These are phyloP conservation scores for Hypomecis atomaria DNA, from an alignment of 2,888 invertebrate species.

Conservation along the genomic window DNA sequence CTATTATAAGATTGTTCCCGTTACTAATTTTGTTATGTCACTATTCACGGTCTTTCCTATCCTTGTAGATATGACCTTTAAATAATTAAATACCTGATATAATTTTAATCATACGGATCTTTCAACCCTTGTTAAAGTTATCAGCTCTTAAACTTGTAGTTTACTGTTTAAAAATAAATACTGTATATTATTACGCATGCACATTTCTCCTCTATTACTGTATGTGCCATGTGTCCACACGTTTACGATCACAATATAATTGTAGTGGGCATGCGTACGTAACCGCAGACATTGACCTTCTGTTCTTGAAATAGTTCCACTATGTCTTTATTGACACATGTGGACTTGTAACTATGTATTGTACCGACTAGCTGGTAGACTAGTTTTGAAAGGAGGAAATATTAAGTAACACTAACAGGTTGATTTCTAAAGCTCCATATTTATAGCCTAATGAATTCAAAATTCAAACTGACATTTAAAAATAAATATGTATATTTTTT, in stretches of 20 bases:
- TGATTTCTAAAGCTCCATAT: constrained; percentile 1
- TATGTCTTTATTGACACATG: constrained; percentile 44
- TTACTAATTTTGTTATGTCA: too few relatives aligned
- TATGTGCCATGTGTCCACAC: constrained; percentile 5
- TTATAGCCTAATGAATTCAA: not conserved
- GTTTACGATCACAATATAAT: constrained; percentile 51
- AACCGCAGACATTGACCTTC: constrained; percentile 77
- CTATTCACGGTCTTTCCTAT: too few relatives aligned
- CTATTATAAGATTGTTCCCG: too few relatives aligned
- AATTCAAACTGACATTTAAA: too few relatives aligned
- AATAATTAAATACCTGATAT: too few relatives aligned
- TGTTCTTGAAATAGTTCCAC: constrained; percentile 63
- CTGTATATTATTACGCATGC: too few relatives aligned
- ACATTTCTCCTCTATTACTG: constrained; percentile 11
- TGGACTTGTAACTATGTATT: constrained; percentile 23
- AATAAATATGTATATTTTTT: too few relatives aligned
- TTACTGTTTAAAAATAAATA: too few relatives aligned
- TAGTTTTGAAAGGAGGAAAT: constrained; percentile 30
- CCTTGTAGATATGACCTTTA: too few relatives aligned
- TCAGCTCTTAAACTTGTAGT: too few relatives aligned
- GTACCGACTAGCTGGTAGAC: not conserved
- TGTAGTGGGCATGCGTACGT: constrained; percentile 47
- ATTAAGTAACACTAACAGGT: constrained; percentile 13
- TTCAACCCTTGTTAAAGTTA: too few relatives aligned
- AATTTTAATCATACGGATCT: too few relatives aligned